These are phyloP conservation scores for Alauda arvensis DNA, from an alignment of 2,797 vertebrate genomes.

Conservation along the genomic window DNA sequence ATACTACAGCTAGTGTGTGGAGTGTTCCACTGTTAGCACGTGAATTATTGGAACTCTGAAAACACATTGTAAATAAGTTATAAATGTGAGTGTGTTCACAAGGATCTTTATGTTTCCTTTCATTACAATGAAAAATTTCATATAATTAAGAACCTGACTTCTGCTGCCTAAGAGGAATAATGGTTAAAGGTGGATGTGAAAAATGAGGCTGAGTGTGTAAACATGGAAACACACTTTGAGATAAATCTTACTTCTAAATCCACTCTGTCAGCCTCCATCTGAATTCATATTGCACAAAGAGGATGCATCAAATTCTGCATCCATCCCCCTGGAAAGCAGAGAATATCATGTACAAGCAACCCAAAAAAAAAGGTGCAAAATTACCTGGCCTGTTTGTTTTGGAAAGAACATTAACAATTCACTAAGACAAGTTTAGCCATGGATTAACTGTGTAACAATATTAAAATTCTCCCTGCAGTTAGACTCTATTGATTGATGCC, in stretches of 20 bases:
- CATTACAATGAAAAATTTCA: conserved; percentile 40
- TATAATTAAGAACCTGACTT: conserved; percentile 41
- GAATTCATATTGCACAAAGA: neutral
- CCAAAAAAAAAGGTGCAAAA: neutral
- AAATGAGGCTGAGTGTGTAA: conserved; percentile 35
- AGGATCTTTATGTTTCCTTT: conserved; percentile 36
- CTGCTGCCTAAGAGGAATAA: conserved; percentile 10
- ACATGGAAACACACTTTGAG: conserved; percentile 30
- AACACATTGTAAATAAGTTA: conserved; percentile 12
- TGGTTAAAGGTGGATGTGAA: conserved; percentile 15
- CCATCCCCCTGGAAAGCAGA: neutral
- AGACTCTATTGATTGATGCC: neutral
- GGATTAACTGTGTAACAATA: conserved; percentile 7
- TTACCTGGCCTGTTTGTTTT: neutral
- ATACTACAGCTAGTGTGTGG: neutral
- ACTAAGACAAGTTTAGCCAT: neutral
- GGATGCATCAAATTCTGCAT: neutral
- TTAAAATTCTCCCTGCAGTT: conserved; percentile 11
- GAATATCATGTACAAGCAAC: neutral
- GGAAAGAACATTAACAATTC: neutral
- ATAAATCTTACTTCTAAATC: conserved; percentile 35
- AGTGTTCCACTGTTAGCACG: neutral
- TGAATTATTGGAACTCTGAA: conserved; percentile 24
- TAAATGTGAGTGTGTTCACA: conserved; percentile 10
- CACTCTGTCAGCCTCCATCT: neutral